Evolutionary conservation across 2,888 invertebrate species (phyloP).

Genomic region (Nephrotoma guestfalica): DNA sequence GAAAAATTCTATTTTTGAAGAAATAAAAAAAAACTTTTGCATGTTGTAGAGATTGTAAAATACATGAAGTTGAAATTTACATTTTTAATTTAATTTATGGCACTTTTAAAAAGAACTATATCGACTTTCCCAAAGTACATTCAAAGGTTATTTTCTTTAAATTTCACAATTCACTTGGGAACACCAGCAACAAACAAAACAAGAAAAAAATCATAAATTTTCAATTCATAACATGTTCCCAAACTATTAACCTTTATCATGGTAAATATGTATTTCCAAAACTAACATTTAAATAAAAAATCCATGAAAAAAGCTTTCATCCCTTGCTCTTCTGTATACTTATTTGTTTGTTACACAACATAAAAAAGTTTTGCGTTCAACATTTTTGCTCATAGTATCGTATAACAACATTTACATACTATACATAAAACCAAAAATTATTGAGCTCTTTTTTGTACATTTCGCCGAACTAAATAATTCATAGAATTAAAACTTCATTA

Average conservation of each 20-base stretch:
- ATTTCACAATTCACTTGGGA: not conserved
- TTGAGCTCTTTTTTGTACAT: not conserved
- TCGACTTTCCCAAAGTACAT: not conserved
- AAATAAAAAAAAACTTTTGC: not conserved
- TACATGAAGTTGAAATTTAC: not conserved
- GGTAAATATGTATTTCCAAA: not conserved
- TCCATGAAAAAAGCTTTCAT: not conserved
- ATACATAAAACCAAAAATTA: not conserved
- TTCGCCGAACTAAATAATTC: not conserved
- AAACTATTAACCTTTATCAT: not conserved
- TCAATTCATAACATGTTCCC: not conserved
- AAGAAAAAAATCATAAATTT: not conserved
- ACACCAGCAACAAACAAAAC: not conserved
- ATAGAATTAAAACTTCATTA: not conserved
- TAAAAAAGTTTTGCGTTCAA: not conserved
- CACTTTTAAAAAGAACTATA: not conserved
- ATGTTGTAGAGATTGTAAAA: not conserved
- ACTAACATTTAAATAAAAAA: not conserved
- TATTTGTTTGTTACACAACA: not conserved
- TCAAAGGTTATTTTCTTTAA: not conserved
- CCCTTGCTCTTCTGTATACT: not conserved
- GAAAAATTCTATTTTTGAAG: not conserved
- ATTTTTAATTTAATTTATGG: not conserved
- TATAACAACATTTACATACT: not conserved
- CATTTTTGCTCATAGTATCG: not conserved